Conservation (phyloP, 23 tunicate genomes). For the Diplosoma virens region DNA sequence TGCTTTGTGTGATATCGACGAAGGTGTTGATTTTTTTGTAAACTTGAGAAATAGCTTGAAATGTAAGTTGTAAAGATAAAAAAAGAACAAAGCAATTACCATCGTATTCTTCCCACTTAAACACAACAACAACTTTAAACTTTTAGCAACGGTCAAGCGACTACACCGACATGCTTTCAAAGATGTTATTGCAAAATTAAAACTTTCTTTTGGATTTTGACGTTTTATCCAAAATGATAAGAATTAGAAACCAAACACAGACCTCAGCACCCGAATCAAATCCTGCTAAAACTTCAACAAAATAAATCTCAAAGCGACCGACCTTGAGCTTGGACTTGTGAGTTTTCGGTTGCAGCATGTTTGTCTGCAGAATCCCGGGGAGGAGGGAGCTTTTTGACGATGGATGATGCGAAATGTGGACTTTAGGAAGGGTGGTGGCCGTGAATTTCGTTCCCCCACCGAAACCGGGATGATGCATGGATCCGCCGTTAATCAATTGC, state of each 20-base stretch:
- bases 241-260: not conserved
- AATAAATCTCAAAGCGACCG: too few species aligned
- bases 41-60: too few species aligned
- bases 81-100: too few species aligned
- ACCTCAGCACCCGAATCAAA: not conserved
- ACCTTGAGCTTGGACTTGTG: slow-evolving; percentile 90
- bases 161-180: not conserved
- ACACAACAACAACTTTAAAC: not conserved
- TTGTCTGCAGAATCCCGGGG: slow-evolving; percentile 86
- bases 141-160: not conserved
- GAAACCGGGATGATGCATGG: slow-evolving; percentile 72
- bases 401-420: slow-evolving; percentile 76
- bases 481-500: slow-evolving; percentile 70
- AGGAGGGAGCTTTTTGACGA: slow-evolving; percentile 45
- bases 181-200: not conserved
- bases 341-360: slow-evolving; percentile 68
- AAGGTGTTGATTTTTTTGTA: too few species aligned
- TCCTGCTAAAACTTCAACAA: not conserved
- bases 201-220: too few species aligned
- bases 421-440: slow-evolving; percentile 84
- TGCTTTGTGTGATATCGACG: too few species aligned
- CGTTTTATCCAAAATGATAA: too few species aligned
- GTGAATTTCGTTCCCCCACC: slow-evolving; percentile 64
- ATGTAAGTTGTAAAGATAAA: too few species aligned
- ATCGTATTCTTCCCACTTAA: not conserved